Percentiles rank a stretch among this genome's conserved stretches.
Conservation (phyloP, 2,797 vertebrate genomes). For the Tokudaia muenninki region DNA sequence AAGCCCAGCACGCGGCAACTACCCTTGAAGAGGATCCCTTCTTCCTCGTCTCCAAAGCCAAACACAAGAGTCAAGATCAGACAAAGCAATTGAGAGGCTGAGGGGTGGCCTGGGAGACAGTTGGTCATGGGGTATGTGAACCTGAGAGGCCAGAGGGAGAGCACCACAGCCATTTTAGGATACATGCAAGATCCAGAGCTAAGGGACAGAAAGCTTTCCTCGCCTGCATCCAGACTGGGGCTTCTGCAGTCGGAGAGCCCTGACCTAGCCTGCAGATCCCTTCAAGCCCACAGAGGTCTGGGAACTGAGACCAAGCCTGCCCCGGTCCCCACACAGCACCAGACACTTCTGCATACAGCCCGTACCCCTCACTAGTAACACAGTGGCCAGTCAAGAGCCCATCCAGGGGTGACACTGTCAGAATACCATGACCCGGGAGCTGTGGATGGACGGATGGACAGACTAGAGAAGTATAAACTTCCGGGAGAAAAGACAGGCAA, state of each 20-base stretch:
- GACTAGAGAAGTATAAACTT: not conserved
- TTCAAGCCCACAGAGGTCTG: not conserved
- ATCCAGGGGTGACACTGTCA: not conserved
- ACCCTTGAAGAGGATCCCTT: not conserved
- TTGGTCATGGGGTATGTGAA: not conserved
- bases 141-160: fast-evolving
- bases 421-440: not conserved
- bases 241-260: not conserved
- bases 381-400: not conserved
- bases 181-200: no score
- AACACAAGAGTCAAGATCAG: not conserved
- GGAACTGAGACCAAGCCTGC: not conserved
- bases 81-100: not conserved
- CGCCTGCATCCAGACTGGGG: not conserved
- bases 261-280: no score
- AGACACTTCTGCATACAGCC: fast-evolving
- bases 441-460: no score
- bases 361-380: not conserved
- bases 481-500: not conserved
- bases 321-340: not conserved
- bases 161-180: fast-evolving
- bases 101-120: not conserved
- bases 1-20: not conserved
- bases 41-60: not conserved
- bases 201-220: no score